Evolutionary conservation across 1,140 invertebrate genomes (phyloP).

Genomic region (Lordiphosa stackelbergi): DNA sequence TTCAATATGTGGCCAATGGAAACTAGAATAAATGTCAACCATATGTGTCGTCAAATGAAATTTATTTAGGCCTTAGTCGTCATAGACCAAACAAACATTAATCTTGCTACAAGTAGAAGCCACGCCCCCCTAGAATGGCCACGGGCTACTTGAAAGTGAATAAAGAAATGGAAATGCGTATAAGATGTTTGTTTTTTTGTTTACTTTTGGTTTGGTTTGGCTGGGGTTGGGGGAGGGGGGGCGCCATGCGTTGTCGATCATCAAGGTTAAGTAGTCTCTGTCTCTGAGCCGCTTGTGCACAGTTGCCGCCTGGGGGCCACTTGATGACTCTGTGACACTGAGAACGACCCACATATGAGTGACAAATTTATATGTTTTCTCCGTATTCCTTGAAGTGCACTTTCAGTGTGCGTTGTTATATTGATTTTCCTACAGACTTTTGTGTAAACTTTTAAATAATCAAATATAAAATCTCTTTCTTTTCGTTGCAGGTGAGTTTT

Average conservation of each 20-base stretch:
- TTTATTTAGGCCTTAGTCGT: constrained; percentile 49
- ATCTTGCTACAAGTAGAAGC: constrained; percentile 33
- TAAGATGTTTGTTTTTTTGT: constrained; percentile 9
- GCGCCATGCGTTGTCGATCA: constrained; percentile 36
- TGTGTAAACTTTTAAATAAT: constrained; percentile 29
- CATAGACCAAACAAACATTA: constrained; percentile 28
- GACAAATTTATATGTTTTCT: constrained; percentile 2
- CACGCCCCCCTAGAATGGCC: constrained; percentile 3
- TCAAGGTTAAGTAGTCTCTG: constrained; percentile 54
- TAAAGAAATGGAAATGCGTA: constrained; percentile 11
- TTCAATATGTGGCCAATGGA: constrained; percentile 20
- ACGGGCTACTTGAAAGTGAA: neutral
- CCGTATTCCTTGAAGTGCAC: constrained; percentile 38
- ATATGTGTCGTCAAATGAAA: constrained; percentile 58
- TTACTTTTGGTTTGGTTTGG: neutral
- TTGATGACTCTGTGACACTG: constrained; percentile 37
- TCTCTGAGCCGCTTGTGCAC: constrained; percentile 28
- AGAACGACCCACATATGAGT: constrained; percentile 17
- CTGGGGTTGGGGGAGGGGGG: too few relatives aligned
- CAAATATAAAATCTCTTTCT: constrained; percentile 17
- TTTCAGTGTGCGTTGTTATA: constrained; percentile 34
- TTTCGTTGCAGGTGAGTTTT: constrained; percentile 62
- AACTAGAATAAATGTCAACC: constrained; percentile 43
- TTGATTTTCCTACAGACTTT: constrained; percentile 21
- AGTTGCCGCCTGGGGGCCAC: constrained; percentile 25